Conservation (phyloP, 2,113 vertebrate genomes). For the Girardinichthys multiradiatus region DNA sequence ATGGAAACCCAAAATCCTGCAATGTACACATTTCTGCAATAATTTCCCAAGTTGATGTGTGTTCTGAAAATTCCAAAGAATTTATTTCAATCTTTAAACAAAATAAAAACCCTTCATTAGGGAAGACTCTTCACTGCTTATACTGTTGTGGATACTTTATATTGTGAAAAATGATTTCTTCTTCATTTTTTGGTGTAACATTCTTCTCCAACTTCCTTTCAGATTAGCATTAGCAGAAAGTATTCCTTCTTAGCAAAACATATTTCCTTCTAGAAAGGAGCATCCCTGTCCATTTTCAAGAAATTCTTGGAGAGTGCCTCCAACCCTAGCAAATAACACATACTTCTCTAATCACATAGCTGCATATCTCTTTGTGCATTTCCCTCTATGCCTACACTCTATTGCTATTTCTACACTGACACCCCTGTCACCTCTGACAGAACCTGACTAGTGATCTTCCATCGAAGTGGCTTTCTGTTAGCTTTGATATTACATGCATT, state of each 20-base stretch:
- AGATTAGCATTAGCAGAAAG: slow-evolving; percentile 5
- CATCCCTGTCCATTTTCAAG: too few relatives aligned
- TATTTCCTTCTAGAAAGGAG: background rate
- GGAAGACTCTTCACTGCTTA: slow-evolving; percentile 16
- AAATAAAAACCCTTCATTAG: background rate
- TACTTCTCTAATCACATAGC: too few relatives aligned
- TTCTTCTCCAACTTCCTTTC: slow-evolving; percentile 1
- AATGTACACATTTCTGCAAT: slow-evolving; percentile 36
- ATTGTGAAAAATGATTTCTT: background rate
- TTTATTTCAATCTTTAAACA: slow-evolving; percentile 14
- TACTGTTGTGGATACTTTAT: background rate
- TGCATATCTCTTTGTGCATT: too few relatives aligned
- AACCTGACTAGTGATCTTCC: too few relatives aligned
- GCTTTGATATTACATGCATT: too few relatives aligned
- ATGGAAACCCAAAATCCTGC: slow-evolving; percentile 21
- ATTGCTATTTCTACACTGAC: too few relatives aligned
- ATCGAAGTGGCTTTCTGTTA: too few relatives aligned
- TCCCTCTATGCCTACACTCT: too few relatives aligned
- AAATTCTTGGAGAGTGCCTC: too few relatives aligned
- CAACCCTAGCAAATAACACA: too few relatives aligned
- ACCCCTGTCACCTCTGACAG: too few relatives aligned
- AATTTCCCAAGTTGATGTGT: slow-evolving; percentile 16
- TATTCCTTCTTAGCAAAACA: slow-evolving; percentile 31
- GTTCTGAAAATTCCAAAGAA: slow-evolving; percentile 39
- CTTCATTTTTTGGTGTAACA: background rate